Evolutionary conservation across 2,797 vertebrate species (phyloP).

Genomic region (Agapornis canus): DNA sequence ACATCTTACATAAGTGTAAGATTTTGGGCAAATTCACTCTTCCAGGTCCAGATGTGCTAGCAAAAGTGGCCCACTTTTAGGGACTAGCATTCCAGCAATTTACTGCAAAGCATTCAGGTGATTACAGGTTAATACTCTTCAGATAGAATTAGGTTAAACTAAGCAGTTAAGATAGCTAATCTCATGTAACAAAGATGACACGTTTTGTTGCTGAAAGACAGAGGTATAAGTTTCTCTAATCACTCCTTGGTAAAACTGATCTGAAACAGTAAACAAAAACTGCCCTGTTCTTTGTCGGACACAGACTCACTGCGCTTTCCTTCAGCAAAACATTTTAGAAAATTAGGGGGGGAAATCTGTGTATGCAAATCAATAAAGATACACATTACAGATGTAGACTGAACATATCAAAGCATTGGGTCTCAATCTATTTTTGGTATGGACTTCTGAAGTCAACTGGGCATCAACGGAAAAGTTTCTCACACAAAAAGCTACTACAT

Average conservation of each 20-base stretch:
- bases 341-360: accelerated
- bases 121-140: not conserved
- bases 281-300: not conserved
- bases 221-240: not conserved
- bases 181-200: not conserved
- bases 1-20: accelerated
- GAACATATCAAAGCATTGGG: not conserved
- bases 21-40: not conserved
- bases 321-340: not conserved
- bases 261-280: not conserved
- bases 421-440: not conserved
- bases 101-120: not conserved
- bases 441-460: not conserved
- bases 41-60: not conserved
- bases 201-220: not conserved
- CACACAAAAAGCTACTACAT: not conserved
- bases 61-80: not conserved
- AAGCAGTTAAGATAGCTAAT: not conserved
- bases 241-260: not conserved
- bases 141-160: not conserved
- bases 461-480: not conserved
- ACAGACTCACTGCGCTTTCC: not conserved
- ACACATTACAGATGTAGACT: not conserved
- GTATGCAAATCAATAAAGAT: not conserved
- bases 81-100: not conserved